Percentiles rank a stretch among this genome's conserved stretches.
Evolutionary conservation across 2,797 vertebrate species (phyloP).

Genomic region (Leptatherina wallacei): DNA sequence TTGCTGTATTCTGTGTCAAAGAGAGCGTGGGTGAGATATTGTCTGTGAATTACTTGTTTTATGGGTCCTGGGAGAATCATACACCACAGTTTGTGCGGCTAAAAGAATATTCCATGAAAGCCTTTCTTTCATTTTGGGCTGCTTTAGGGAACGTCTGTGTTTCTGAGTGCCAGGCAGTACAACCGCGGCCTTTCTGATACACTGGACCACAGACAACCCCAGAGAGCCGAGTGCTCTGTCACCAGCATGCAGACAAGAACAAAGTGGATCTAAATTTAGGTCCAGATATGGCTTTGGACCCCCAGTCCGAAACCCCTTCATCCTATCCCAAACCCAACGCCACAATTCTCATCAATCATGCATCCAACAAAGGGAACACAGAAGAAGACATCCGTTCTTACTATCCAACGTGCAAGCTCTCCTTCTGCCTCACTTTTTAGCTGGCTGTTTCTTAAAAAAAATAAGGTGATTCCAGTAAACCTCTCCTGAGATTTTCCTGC

Average conservation of each 20-base stretch:
- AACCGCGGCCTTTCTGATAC: constrained; percentile 80
- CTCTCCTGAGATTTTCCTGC: constrained; percentile 47
- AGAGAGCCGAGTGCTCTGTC: constrained; percentile 73
- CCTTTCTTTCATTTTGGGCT: constrained; percentile 74
- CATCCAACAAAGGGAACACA: constrained; percentile 50
- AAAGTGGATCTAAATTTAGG: constrained; percentile 80
- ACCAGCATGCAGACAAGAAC: constrained; percentile 71
- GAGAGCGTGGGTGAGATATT: constrained; percentile 74
- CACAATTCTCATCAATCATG: constrained; percentile 53
- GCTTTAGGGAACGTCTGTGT: constrained; percentile 72
- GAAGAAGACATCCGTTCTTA: constrained; percentile 34
- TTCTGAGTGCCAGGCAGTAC: constrained; percentile 76
- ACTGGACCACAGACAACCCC: constrained; percentile 69
- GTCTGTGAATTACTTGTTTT: constrained; percentile 79
- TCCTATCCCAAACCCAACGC: constrained; percentile 39
- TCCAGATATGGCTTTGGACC: constrained; percentile 55
- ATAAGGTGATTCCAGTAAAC: constrained; percentile 44
- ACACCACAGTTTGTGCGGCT: constrained; percentile 70
- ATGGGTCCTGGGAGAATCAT: constrained; percentile 72
- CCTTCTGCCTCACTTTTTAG: constrained; percentile 30
- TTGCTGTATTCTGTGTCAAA: constrained; percentile 67
- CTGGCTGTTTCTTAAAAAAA: constrained; percentile 18
- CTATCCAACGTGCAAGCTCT: constrained; percentile 8
- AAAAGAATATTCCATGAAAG: constrained; percentile 81
- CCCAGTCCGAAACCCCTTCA: constrained; percentile 46